Conservation (phyloP, 2,888 invertebrate species). For the Linnaemya vulpina region DNA sequence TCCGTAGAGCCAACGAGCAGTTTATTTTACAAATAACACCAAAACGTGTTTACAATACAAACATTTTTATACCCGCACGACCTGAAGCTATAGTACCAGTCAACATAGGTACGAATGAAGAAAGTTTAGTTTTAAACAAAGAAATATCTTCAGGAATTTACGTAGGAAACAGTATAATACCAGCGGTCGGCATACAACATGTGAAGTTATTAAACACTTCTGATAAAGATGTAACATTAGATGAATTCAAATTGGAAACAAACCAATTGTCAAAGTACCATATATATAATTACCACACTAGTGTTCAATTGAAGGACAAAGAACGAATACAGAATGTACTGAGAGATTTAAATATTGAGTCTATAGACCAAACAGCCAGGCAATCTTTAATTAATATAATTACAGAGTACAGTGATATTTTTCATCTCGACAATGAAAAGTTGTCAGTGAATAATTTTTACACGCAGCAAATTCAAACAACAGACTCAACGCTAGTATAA, state of each 20-base stretch:
- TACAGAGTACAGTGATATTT: neutral
- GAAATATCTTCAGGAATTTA: neutral
- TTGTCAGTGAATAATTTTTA: neutral
- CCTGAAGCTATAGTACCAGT: neutral
- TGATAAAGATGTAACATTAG: too few relatives aligned
- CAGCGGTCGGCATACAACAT: neutral
- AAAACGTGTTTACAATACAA: neutral
- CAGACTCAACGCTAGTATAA: neutral
- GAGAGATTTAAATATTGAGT: neutral
- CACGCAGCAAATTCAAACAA: neutral
- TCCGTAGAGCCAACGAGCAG: neutral
- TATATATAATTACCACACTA: neutral
- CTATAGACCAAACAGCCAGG: neutral
- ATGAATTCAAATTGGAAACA: too few relatives aligned
- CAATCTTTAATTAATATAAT: neutral
- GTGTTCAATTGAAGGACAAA: neutral
- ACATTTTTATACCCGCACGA: neutral
- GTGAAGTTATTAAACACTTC: too few relatives aligned
- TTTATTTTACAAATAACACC: conserved; percentile 1
- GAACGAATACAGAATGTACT: neutral
- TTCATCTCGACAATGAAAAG: neutral
- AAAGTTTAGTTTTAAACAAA: neutral
- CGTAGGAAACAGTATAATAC: conserved; percentile 1
- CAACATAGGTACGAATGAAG: neutral
- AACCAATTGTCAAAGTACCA: too few relatives aligned